Evolutionary conservation across 2,797 vertebrate genomes (phyloP), one percentile per base, ranked within the genome.

Genomic region (Arctocebus calabarensis): DNA sequence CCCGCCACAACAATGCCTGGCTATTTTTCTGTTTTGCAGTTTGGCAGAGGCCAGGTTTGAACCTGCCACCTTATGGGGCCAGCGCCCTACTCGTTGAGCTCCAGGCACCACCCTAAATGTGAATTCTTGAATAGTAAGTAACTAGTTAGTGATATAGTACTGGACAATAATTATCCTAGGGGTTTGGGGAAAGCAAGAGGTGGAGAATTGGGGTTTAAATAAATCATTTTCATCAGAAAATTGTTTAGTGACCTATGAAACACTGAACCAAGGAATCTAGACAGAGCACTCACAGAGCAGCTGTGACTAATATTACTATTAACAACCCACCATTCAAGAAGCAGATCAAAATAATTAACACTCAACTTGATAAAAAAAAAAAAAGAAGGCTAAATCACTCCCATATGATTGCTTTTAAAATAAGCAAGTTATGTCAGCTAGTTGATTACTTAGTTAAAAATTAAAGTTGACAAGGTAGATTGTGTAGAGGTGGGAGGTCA

Each of bases 321-420:
- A 92, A 71, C 94, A 95, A 96, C 78, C 77, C 45, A 94, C 87
- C 90, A 96, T 95, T 95, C 95, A 96, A 91, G 83, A 96, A 70
- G 81, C 89, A 97, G 96, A 96, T 94, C 93, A 97, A 97, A 97
- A 97, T 97, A 97, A 97, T 97, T 97, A 97, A 97, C 96, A 97
- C 96, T 97, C 95, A 94, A 96, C 94, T 95, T 97, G 95, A 92
- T 97, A n/a, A 75, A 87, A 96, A 96, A 79, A 95, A 92, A 94
- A 93, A 71, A 85, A 94, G 62, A 85, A 94, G 59, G 66, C 61
- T 73, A 97, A 97, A 97, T 96, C 90, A 88, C 27, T 97, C 96
- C 97, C 96, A 97, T 97, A 97, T 95, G 95, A 96, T 90, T 96
- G 73, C 91, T 97, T 95, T 94, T 85, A 93, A 96, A 96, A 96